Evolutionary conservation across 2,888 invertebrate genomes (phyloP).

Genomic region (Caenorhabditis sinica): DNA sequence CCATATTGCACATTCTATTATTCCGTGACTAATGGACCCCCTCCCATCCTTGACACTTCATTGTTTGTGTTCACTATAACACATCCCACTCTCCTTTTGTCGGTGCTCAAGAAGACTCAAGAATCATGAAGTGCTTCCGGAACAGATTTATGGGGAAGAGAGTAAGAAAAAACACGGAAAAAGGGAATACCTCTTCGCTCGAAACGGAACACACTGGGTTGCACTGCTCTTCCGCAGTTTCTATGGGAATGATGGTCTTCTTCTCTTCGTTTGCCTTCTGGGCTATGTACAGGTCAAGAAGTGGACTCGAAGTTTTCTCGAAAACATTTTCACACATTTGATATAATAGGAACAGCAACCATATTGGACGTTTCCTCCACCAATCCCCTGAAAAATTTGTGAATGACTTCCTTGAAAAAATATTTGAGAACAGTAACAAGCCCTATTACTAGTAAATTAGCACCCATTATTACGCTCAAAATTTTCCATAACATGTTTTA

Average conservation of each 20-base stretch:
- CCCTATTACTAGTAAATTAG: too few species aligned
- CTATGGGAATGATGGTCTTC: constrained; percentile 65
- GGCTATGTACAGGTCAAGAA: constrained; percentile 86
- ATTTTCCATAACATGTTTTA: background rate
- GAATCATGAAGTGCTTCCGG: constrained; percentile 21
- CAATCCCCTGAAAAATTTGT: constrained; percentile 84
- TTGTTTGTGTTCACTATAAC: constrained; percentile 38
- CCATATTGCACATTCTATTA: constrained; percentile 46
- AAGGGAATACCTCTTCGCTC: constrained; percentile 86
- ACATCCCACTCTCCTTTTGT: constrained; percentile 22
- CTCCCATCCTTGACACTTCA: constrained; percentile 34
- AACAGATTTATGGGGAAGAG: background rate
- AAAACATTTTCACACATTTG: constrained; percentile 85
- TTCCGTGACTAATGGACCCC: constrained; percentile 43
- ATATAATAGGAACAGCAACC: constrained; percentile 86
- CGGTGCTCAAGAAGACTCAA: constrained; percentile 7
- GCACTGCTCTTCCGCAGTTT: constrained; percentile 85
- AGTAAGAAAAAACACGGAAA: constrained; percentile 1
- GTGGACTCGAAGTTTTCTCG: constrained; percentile 85
- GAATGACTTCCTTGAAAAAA: too few species aligned
- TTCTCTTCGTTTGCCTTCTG: constrained; percentile 82
- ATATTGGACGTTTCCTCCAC: constrained; percentile 86
- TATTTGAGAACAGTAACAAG: too few species aligned
- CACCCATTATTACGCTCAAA: background rate
- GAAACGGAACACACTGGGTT: constrained; percentile 86